Percentiles rank a stretch among this genome's conserved stretches.
Conservation (phyloP, 2,113 vertebrate species). For the Cathartes aura region DNA sequence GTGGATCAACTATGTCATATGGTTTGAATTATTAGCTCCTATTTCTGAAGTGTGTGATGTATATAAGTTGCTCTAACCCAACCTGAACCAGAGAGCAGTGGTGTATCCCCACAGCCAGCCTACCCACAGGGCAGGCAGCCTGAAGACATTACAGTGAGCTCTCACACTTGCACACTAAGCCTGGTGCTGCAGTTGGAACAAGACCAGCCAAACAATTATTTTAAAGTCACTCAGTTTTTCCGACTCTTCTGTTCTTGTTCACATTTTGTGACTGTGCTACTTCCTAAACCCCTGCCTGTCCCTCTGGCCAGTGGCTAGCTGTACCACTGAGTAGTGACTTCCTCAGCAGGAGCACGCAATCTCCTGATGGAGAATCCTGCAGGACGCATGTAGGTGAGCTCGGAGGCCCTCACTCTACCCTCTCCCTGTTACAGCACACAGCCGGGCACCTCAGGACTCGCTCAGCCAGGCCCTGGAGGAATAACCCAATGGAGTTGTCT, state of each 20-base stretch:
- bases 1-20: not conserved
- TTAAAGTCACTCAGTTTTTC: not conserved
- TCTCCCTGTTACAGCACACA: not conserved
- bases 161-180: fast-evolving
- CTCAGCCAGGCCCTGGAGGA: not conserved
- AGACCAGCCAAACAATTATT: not conserved
- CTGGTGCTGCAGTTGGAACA: not conserved
- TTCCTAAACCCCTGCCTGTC: not conserved
- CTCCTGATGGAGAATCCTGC: not conserved
- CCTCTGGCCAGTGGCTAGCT: not conserved
- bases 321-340: not conserved
- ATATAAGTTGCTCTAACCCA: not conserved
- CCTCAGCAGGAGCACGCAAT: not conserved
- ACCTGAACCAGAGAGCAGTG: not conserved
- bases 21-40: not conserved
- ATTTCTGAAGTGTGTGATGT: not conserved
- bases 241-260: not conserved
- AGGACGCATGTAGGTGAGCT: not conserved
- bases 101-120: not conserved
- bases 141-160: fast-evolving
- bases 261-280: not conserved
- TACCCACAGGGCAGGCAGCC: not conserved
- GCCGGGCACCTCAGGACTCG: not conserved
- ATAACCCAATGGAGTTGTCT: too few species aligned
- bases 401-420: not conserved